Evolutionary conservation across 2,113 vertebrate species (phyloP), one percentile per base, ranked within the genome.

Genomic region (Oriolus oriolus): DNA sequence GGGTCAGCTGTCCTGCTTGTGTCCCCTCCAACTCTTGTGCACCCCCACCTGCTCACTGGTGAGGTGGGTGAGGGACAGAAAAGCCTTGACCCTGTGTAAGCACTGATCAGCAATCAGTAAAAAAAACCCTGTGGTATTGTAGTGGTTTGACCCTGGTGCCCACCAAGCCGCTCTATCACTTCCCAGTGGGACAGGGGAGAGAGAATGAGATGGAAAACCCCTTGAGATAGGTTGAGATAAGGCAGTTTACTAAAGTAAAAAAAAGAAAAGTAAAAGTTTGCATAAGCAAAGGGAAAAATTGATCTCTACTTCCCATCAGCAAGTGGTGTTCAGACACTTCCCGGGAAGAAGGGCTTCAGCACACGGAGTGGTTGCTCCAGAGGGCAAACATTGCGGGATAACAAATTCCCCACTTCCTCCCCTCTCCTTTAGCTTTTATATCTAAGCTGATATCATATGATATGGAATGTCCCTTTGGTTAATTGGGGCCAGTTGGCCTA

Each of bases 321-420:
- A 1, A 65, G 20, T 13, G 8, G 5, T 75, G 24, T 41, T 56
- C n/a, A 65, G 50, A 75, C 20, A 35, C 17, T 57, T 57, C 20
- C 35, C 1, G 1, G 28, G 28, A 47, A 28, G 6, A 7, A 47
- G 15, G n/a, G 23, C 6, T n/a, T 56, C n/a, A n/a, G 24, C 19
- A 56, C 22, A 19, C 0, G 0, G n/a, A 47, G 23, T 8, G 13
- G 22, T n/a, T 33, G 28, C 23, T 47, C 28, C 39, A 47, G n/a
- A 9, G 10, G 23, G 7, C 16, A 84, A 56, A 56, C 5, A 23
- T 0, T 47, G 7, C 7, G 28, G 28, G 9, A 27, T 22, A 57
- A n/a, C 4, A 49, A 39, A 41, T 17, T 4, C 2, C 7, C 7
- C 21, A 7, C 14, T 33, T 27, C 10, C 17, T 41, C 23, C 28